Evolutionary conservation across 1,140 invertebrate species (phyloP), one percentile per base, ranked within the genome.

Genomic region (Panulirus ornatus): DNA sequence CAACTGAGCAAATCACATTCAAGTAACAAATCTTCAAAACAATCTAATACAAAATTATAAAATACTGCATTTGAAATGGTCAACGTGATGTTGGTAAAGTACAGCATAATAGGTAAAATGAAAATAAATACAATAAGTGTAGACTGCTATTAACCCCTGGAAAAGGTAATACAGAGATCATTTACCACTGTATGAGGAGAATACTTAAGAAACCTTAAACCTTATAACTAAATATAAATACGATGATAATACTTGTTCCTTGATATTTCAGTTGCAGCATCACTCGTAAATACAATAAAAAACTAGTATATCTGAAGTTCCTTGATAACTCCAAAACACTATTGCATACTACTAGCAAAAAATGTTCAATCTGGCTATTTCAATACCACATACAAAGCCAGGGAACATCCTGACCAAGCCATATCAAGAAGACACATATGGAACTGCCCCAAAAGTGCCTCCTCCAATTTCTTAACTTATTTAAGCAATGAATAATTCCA

Each of bases 231-330:
- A 76, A 89, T 89, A 89, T 89, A 89, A 89, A 89, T 89, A 89
- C 84, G 88, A 44, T 78, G 85, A 89, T 89, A 89, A 89, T 89
- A 89, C 88, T 89, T 89, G 79, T 82, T 89, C 88, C 88, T 89
- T 89, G 88, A 89, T 89, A 89, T 83, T 89, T 75, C 71, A 71
- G 88, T 89, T 89, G 88, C 88, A 89, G 88, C 71, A 89, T 89
- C 88, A 89, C 88, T 89, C 47, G 63, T 84, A 89, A 83, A 75
- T 75, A 87, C 42, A 78, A 86, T 44, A 76, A 51, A 54, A 44
- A 71, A 88, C 40, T 47, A 81, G 63, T n/a, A 75, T 79, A 42
- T 66, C 16, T 63, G 38, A 38, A 75, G 73, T 54, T 51, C 63
- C 66, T 84, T n/a, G 19, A 34, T 34, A 51, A 54, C 38, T 75